Conservation (phyloP, 2,888 invertebrate species). For the Acholoe squamosa region DNA sequence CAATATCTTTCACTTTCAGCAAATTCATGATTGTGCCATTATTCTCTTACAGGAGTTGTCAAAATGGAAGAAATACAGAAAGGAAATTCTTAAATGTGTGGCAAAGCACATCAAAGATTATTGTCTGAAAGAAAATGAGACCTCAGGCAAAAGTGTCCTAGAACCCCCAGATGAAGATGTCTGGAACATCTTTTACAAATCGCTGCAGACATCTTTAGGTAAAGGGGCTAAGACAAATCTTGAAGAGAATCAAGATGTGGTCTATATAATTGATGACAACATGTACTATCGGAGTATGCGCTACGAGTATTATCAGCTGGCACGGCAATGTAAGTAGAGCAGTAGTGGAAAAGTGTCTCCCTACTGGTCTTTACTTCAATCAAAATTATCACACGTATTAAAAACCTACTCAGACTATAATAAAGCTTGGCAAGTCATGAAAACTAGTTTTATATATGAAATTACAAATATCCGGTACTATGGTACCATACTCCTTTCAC, state of each 20-base stretch:
- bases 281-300: slow-evolving; percentile 70
- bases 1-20: no score
- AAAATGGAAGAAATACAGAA: slow-evolving; percentile 55
- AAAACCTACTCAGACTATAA: no score
- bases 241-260: not conserved
- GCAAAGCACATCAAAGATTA: not conserved
- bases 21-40: not conserved
- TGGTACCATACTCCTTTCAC: no score
- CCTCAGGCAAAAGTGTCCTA: not conserved
- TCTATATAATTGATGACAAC: slow-evolving; percentile 69
- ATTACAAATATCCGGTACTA: no score
- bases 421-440: no score
- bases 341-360: no score
- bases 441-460: no score
- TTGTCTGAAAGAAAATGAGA: not conserved
- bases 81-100: slow-evolving; percentile 50
- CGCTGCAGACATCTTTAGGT: not conserved
- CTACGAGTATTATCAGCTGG: slow-evolving; percentile 68
- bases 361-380: no score
- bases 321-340: slow-evolving; percentile 67
- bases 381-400: no score
- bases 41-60: slow-evolving; percentile 28
- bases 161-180: not conserved
- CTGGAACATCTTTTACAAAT: not conserved
- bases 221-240: not conserved